Evolutionary conservation across 2,888 invertebrate genomes (phyloP).

Genomic region (Cephalotes varians): DNA sequence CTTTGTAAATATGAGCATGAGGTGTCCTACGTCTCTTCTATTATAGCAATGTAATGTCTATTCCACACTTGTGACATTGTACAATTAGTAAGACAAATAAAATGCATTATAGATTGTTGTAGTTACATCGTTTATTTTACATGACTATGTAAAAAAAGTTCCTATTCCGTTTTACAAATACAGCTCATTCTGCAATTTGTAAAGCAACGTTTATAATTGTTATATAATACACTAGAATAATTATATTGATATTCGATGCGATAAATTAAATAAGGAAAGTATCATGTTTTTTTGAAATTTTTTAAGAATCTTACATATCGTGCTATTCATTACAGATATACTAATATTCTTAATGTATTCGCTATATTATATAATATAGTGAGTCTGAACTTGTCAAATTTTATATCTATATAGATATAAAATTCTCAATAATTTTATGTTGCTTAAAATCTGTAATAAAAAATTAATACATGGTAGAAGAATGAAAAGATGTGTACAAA

Average conservation of each 20-base stretch:
- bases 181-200: neutral
- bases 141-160: neutral
- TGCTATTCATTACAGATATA: neutral
- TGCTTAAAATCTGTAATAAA: neutral
- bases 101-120: conserved; percentile 75
- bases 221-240: neutral
- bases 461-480: neutral
- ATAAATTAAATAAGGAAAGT: neutral
- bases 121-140: conserved; percentile 57
- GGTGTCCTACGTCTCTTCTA: conserved; percentile 59
- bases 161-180: too few relatives aligned
- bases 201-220: too few relatives aligned
- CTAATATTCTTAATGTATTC: too few relatives aligned
- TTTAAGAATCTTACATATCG: neutral
- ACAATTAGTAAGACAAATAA: conserved; percentile 72
- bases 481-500: neutral
- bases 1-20: conserved; percentile 75
- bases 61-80: conserved; percentile 65
- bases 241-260: neutral
- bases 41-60: conserved; percentile 59
- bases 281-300: neutral
- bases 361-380: neutral
- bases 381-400: neutral
- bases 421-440: neutral
- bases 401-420: neutral